Percentiles rank a stretch among this genome's conserved stretches.
These are phyloP conservation scores for Oceanodroma leucorhoa DNA, from an alignment of 2,797 vertebrate genomes.

Conservation along the genomic window DNA sequence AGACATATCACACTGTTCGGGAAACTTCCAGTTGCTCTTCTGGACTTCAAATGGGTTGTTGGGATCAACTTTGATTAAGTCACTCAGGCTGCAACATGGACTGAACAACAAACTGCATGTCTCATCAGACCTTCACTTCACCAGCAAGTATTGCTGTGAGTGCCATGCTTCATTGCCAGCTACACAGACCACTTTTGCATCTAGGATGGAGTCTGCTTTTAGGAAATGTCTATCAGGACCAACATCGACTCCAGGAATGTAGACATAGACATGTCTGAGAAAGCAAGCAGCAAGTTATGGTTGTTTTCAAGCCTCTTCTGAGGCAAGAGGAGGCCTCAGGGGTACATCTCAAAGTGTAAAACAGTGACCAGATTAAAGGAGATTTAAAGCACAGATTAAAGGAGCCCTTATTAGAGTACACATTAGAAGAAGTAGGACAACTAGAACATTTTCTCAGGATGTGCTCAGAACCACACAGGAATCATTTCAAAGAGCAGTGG, in stretches of 20 bases:
- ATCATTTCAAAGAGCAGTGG: constrained; percentile 18
- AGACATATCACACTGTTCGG: neutral
- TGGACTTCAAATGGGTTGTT: neutral
- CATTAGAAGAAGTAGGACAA: constrained; percentile 61
- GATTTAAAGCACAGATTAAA: constrained; percentile 47
- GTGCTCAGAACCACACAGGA: constrained; percentile 11
- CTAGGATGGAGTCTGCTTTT: neutral
- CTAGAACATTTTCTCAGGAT: constrained; percentile 51
- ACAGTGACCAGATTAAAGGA: constrained; percentile 55
- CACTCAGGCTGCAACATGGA: neutral
- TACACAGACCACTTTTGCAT: neutral
- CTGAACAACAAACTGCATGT: neutral
- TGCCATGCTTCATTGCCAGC: neutral
- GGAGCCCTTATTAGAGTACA: constrained; percentile 32
- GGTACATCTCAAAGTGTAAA: constrained; percentile 46
- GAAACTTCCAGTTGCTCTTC: neutral
- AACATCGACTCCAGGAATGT: neutral
- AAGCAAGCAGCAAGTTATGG: constrained; percentile 22
- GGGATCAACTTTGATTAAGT: neutral
- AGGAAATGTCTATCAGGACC: neutral
- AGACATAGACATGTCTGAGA: neutral
- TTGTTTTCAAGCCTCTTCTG: constrained; percentile 43
- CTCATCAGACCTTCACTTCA: neutral
- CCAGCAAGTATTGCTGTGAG: accelerated
- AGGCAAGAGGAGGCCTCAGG: constrained; percentile 37